Evolutionary conservation across 2,797 vertebrate species (phyloP).

Genomic region (Bovichtus variegatus): DNA sequence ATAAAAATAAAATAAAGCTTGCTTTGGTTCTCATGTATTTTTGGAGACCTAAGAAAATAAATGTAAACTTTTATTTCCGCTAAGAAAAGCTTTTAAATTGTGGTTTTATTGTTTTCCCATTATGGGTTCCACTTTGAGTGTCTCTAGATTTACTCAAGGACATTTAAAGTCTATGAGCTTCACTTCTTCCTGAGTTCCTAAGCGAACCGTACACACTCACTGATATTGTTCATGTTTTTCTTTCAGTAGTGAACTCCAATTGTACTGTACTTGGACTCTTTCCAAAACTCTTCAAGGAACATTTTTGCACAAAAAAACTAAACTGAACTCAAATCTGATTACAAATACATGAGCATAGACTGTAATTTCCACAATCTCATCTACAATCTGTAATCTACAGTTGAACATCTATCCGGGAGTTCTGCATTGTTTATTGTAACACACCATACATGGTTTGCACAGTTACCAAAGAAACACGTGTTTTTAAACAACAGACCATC

Average conservation of each 20-base stretch:
- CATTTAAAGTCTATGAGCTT: slow-evolving; percentile 11
- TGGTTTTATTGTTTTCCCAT: slow-evolving; percentile 6
- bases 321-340: slow-evolving; percentile 47
- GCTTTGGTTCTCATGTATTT: not conserved
- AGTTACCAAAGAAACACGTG: slow-evolving; percentile 74
- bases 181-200: not conserved
- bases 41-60: not conserved
- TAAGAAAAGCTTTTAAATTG: slow-evolving; percentile 3
- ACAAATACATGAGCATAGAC: slow-evolving; percentile 22
- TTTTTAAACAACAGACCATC: slow-evolving; percentile 67
- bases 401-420: slow-evolving; percentile 31
- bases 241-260: slow-evolving; percentile 43
- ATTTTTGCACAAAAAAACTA: slow-evolving; percentile 25
- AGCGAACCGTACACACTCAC: not conserved
- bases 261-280: slow-evolving; percentile 43
- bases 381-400: slow-evolving; percentile 49
- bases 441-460: slow-evolving; percentile 31
- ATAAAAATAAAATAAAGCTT: not conserved
- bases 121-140: not conserved
- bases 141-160: slow-evolving; percentile 10
- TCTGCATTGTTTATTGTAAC: slow-evolving; percentile 37
- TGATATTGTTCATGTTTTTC: slow-evolving; percentile 31
- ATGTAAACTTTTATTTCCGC: slow-evolving; percentile 4
- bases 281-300: slow-evolving; percentile 44
- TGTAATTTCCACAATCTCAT: slow-evolving; percentile 57